Evolutionary conservation across 2,113 vertebrate genomes (phyloP), one percentile per base, ranked within the genome.

Genomic region (Ibidorhyncha struthersii): DNA sequence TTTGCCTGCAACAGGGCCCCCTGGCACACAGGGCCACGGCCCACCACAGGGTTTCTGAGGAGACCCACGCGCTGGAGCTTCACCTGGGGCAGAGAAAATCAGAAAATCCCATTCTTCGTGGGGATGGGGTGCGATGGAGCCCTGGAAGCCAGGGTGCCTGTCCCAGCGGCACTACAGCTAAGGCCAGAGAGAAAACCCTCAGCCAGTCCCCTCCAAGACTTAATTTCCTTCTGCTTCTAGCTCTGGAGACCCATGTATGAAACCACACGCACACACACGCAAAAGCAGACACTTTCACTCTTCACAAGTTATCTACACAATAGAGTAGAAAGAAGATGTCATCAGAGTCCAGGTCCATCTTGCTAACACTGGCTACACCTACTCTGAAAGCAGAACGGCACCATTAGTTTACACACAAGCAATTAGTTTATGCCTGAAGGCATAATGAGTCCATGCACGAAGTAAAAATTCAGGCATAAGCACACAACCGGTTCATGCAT

Each of bases 101-200:
- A 16, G 52, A 53, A 66, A 66, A 73, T 23, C 16, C 36, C 5
- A 0, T 45, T 50, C 56, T 56, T 41, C 0, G 0, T 14, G n/a
- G 55, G 47, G 25, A 15, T 22, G 36, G 11, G n/a, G 65, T 14
- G 40, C 16, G 55, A 69, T 4, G 49, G 80, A 90, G 88, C 19
- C 45, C 7, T 14, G 0, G 18, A 53, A 53, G 59, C 0, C 17
- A 27, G 26, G n/a, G n/a, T 5, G 29, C 49, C 67, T 6, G 14
- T 65, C n/a, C 49, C n/a, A 5, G 58, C 5, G 32, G 59, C 49
- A 12, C 67, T 10, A 27, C 56, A 19, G 58, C n/a, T 14, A n/a
- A 20, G 49, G 40, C 17, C 41, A 32, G 1, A 23, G 11, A 74
- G 45, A 76, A 81, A 81, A 41, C 62, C 55, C 77, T 2, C 26